Base-by-base conservation (phyloP, 2,888 invertebrate genomes). In the Hartigia nigra region DNA sequence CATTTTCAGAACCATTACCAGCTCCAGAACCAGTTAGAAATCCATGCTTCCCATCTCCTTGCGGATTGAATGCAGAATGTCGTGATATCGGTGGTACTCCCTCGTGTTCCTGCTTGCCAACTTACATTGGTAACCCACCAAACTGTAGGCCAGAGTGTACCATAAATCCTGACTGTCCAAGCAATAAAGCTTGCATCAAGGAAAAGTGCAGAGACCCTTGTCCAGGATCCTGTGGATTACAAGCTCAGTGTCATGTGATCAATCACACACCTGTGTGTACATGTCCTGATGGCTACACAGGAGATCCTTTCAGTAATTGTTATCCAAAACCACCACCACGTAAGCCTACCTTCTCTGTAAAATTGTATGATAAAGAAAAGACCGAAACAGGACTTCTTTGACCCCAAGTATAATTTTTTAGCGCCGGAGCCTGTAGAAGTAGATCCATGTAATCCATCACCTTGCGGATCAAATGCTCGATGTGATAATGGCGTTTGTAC, bases 191-290 rank as follows among this genome's bases (percentile, higher is more conserved):
- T 31, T 97, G 97, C 88, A 95, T 96, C 75, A 94, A 94, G 84
- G 94, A 94, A 91, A 96, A 95, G 91, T 97, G 97, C 90, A 93
- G 93, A 84, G 95, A 97, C 90, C 97, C 97, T 23, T 97, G 97
- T 88, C 93, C 94, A 4, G 96, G 96, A 74, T 94, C 96, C 32
- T 96, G 97, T 88, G 97, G 97, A 31, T 87, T 94, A 75, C 93
- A 93, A 82, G 96, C 97, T 4, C 91, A 94, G 74, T 97, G 97
- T 88, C 94, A 93, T 86, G 95, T 96, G 11, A 93, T 95, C 31
- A 95, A 95, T 89, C 95, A 97, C 90, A 93, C 94, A 75, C 96
- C 97, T 3, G 93, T 95, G 70, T 96, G 96, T 90, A 93, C 94
- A 1, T 97, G 97, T 87, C 90, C 94, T 5, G 92, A 94, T 37